phyloP scores from a whole-genome alignment of 2,888 invertebrate species.

The Caenorhabditis virilis region DNA sequence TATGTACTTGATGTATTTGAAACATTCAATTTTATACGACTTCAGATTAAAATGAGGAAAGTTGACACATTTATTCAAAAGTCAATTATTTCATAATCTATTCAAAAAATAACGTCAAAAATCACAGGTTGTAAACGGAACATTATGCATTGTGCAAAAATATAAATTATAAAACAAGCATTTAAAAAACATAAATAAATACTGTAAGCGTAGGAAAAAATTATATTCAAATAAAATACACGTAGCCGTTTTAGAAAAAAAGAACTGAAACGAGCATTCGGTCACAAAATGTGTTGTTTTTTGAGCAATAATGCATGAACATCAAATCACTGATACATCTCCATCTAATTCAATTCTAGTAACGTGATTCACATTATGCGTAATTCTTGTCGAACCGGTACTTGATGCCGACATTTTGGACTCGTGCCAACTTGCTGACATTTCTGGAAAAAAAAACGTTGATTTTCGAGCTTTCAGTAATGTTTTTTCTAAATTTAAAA shows the following conservation, averaged over 20 bases:
- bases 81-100: no score
- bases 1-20: no score
- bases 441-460: slow-evolving; percentile 9
- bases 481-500: no score
- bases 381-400: slow-evolving; percentile 22
- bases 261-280: not conserved
- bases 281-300: no score
- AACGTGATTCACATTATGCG: slow-evolving; percentile 53
- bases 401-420: not conserved
- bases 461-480: no score
- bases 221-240: slow-evolving; percentile 5
- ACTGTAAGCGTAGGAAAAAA: no score
- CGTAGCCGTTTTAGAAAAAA: not conserved
- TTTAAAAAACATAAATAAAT: slow-evolving; percentile 1
- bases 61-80: no score
- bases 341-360: slow-evolving; percentile 58
- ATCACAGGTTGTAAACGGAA: no score
- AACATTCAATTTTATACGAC: no score
- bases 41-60: no score
- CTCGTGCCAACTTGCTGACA: not conserved
- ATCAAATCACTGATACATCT: slow-evolving; percentile 37
- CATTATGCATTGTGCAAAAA: no score
- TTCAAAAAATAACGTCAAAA: no score
- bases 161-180: not conserved
- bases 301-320: not conserved